These are phyloP conservation scores for Limnephilus marmoratus DNA, from an alignment of 2,888 invertebrate species.

Conservation along the genomic window DNA sequence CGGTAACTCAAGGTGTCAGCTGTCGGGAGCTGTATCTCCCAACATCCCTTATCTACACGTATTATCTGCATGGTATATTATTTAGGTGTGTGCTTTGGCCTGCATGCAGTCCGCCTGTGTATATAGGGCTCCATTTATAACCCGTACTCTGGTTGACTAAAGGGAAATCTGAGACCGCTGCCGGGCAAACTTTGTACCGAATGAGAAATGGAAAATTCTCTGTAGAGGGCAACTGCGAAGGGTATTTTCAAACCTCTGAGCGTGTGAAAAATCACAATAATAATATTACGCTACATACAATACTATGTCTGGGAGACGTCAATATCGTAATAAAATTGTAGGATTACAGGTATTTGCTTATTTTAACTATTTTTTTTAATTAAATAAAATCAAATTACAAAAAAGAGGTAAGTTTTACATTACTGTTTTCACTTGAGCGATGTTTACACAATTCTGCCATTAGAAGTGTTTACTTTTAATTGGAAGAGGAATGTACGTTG, in stretches of 20 bases:
- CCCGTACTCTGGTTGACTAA: not conserved
- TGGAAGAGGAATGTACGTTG: no score
- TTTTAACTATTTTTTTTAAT: no score
- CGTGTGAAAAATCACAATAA: not conserved
- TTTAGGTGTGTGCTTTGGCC: not conserved
- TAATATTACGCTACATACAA: not conserved
- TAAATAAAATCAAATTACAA: no score
- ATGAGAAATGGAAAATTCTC: not conserved
- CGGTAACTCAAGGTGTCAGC: not conserved
- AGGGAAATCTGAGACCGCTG: not conserved
- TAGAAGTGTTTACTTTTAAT: no score
- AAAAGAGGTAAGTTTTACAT: no score
- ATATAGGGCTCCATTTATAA: not conserved
- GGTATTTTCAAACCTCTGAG: not conserved
- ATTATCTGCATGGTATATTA: conserved; percentile 2
- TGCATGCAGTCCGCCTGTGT: not conserved
- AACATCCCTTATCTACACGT: not conserved
- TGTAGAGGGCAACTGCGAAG: not conserved
- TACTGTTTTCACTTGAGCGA: no score
- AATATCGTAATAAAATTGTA: no score
- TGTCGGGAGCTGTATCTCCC: not conserved
- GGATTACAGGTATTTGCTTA: no score
- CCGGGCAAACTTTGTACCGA: not conserved
- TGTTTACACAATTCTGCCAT: no score
- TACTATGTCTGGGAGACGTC: no score